Conservation (phyloP, 2,797 vertebrate genomes). For the Poecilia velifera region DNA sequence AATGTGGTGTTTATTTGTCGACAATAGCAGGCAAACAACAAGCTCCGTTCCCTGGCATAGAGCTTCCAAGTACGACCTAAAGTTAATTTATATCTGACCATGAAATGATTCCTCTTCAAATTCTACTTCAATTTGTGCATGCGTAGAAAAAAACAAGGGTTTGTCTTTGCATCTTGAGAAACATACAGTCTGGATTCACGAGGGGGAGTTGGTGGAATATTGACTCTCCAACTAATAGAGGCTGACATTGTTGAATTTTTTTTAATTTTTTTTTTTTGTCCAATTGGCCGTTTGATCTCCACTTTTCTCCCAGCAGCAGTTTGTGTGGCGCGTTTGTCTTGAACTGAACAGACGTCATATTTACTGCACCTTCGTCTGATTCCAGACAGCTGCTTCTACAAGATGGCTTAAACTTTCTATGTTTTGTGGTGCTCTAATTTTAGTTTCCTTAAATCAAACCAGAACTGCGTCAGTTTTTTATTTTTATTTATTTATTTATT, state of each 20-base stretch:
- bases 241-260: neutral
- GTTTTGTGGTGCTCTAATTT: slow-evolving; percentile 70
- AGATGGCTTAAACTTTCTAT: slow-evolving; percentile 71
- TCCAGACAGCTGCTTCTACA: slow-evolving; percentile 72
- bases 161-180: slow-evolving; percentile 75
- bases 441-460: slow-evolving; percentile 67
- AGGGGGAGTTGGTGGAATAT: slow-evolving; percentile 3
- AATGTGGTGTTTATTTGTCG: slow-evolving; percentile 87
- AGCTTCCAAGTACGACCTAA: slow-evolving; percentile 86
- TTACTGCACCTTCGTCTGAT: slow-evolving; percentile 30
- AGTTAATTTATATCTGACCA: slow-evolving; percentile 78
- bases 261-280: neutral
- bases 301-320: slow-evolving; percentile 1
- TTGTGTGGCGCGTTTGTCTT: slow-evolving; percentile 28
- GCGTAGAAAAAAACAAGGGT: slow-evolving; percentile 67
- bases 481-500: slow-evolving; percentile 1
- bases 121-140: slow-evolving; percentile 80
- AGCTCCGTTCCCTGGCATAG: slow-evolving; percentile 87
- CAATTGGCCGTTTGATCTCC: neutral
- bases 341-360: slow-evolving; percentile 11
- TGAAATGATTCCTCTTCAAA: slow-evolving; percentile 76
- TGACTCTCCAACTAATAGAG: slow-evolving; percentile 2
- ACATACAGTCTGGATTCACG: slow-evolving; percentile 69
- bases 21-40: slow-evolving; percentile 86
- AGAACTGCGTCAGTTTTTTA: slow-evolving; percentile 51